phyloP scores from a whole-genome alignment of 2,797 vertebrate species.

The Karalla daura region DNA sequence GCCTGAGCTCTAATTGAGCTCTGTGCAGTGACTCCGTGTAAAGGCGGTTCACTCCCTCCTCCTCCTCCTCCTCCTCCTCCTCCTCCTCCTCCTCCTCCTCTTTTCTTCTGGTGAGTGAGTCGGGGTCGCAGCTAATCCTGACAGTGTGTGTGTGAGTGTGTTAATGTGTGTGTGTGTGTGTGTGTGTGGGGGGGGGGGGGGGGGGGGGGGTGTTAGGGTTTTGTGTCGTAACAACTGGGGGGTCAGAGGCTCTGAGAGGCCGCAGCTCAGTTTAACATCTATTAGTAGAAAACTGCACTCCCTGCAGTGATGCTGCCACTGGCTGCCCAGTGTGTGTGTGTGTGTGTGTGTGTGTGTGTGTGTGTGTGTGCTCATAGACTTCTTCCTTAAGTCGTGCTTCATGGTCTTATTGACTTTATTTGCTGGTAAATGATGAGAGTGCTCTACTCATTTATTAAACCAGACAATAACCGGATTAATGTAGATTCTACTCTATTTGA shows the following conservation, averaged over 20 bases:
- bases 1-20: conserved; percentile 17
- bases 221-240: conserved; percentile 25
- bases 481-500: too few relatives aligned
- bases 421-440: too few relatives aligned
- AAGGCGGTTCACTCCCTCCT: conserved; percentile 21
- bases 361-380: neutral
- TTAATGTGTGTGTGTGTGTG: too few relatives aligned
- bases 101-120: conserved; percentile 25
- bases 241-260: conserved; percentile 55
- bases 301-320: conserved; percentile 3
- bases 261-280: conserved; percentile 72
- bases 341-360: neutral
- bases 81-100: conserved; percentile 3
- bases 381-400: too few relatives aligned
- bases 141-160: too few relatives aligned
- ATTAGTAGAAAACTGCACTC: conserved; percentile 47
- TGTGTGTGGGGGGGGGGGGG: neutral
- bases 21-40: conserved; percentile 30
- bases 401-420: too few relatives aligned
- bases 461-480: too few relatives aligned
- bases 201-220: neutral
- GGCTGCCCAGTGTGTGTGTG: neutral
- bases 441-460: too few relatives aligned
- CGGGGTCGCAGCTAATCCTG: conserved; percentile 40
- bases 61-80: conserved; percentile 18